Conservation (phyloP, 2,888 invertebrate genomes). For the Cephus sareptanus region DNA sequence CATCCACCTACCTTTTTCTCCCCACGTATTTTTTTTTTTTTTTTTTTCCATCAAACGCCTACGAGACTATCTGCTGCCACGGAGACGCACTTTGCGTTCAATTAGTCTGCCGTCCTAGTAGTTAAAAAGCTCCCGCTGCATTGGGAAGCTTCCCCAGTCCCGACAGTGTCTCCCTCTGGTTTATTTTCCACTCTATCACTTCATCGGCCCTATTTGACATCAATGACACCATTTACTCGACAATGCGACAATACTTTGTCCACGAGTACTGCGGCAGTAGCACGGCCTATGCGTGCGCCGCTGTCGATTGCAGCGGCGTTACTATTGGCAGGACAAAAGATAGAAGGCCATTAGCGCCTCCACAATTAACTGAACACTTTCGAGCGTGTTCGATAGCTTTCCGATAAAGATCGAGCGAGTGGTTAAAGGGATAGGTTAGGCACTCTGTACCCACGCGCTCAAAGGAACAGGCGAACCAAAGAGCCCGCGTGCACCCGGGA, state of each 20-base stretch:
- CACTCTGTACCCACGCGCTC: neutral
- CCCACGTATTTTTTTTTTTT: conserved; percentile 17
- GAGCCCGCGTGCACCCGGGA: neutral
- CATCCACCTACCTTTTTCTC: conserved; percentile 2
- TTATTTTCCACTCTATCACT: conserved; percentile 47
- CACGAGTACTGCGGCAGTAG: neutral
- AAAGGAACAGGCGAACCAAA: neutral
- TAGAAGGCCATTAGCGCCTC: conserved; percentile 52
- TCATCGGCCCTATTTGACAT: conserved; percentile 43
- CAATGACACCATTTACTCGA: conserved; percentile 46
- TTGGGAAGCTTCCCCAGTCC: conserved; percentile 6
- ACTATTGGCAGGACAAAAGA: conserved; percentile 33
- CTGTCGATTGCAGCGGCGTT: conserved; percentile 28
- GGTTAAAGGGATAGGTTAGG: neutral
- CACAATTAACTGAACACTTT: conserved; percentile 54
- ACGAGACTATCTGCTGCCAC: conserved; percentile 33
- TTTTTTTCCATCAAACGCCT: conserved; percentile 23
- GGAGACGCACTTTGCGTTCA: conserved; percentile 38
- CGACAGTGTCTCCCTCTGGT: conserved; percentile 29
- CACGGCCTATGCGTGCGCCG: conserved; percentile 6
- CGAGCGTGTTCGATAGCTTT: conserved; percentile 33
- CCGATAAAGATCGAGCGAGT: conserved; percentile 20
- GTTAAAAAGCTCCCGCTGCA: conserved; percentile 23
- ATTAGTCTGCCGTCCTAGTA: conserved; percentile 33
- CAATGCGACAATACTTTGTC: conserved; percentile 38